phyloP scores from a whole-genome alignment of 2,888 invertebrate genomes.

The Drosophila parthenogenetica region DNA sequence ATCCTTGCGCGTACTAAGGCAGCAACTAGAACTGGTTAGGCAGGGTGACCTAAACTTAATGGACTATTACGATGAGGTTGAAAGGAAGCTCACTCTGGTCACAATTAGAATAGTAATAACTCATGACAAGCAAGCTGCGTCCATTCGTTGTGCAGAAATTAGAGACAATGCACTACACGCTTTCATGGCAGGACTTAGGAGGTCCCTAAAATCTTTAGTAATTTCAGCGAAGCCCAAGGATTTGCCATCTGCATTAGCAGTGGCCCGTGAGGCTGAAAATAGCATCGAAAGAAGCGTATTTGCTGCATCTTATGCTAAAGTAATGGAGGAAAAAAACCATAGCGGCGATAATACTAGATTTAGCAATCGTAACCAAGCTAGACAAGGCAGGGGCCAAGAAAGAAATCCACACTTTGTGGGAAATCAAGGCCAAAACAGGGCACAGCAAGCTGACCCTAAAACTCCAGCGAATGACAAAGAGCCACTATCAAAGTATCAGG shows the following conservation, averaged over 20 bases:
- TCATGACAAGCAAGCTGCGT: background rate
- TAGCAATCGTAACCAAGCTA: background rate
- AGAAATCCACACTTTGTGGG: background rate
- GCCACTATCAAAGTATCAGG: background rate
- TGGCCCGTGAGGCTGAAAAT: conserved; percentile 2
- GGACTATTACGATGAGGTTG: background rate
- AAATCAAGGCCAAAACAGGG: background rate
- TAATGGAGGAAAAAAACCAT: background rate
- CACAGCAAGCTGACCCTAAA: background rate
- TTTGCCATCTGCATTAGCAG: conserved; percentile 1
- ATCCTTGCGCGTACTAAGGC: background rate
- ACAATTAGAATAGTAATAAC: conserved; percentile 2
- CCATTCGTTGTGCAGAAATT: background rate
- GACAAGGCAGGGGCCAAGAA: background rate
- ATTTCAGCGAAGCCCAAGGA: background rate
- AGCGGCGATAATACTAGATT: background rate
- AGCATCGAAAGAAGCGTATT: background rate
- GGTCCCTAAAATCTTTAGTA: background rate
- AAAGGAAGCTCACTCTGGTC: background rate
- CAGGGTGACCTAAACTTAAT: conserved; percentile 1
- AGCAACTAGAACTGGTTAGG: background rate
- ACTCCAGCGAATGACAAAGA: background rate
- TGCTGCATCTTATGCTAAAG: background rate
- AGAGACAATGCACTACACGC: background rate
- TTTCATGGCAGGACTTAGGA: background rate